Conservation (phyloP, 2,888 invertebrate species). For the Agonopterix alstromeriana region DNA sequence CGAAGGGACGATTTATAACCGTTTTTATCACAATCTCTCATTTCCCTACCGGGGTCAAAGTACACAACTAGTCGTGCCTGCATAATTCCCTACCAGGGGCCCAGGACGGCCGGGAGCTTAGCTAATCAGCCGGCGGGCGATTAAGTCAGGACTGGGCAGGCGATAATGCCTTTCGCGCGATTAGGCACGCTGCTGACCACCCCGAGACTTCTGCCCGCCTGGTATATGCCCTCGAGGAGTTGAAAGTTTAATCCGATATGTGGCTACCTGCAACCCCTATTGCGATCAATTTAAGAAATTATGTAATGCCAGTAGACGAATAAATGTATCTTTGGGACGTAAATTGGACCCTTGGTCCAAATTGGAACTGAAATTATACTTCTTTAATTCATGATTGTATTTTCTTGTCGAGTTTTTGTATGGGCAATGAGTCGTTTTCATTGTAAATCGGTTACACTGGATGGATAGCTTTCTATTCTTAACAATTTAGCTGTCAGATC, state of each 20-base stretch:
- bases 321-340: no score
- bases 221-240: slow-evolving; percentile 31
- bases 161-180: slow-evolving; percentile 72
- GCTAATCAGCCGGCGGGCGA: slow-evolving; percentile 69
- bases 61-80: slow-evolving; percentile 43
- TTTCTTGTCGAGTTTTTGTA: no score
- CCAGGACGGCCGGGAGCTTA: slow-evolving; percentile 49
- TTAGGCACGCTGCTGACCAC: slow-evolving; percentile 68
- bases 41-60: slow-evolving; percentile 30
- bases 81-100: slow-evolving; percentile 59
- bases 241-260: slow-evolving; percentile 12
- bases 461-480: no score
- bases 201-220: slow-evolving; percentile 47
- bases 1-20: background rate
- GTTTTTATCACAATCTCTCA: slow-evolving; percentile 28
- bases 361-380: no score
- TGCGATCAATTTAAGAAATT: slow-evolving; percentile 1
- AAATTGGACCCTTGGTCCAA: no score
- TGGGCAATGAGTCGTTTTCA: no score
- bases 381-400: no score
- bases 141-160: slow-evolving; percentile 55
- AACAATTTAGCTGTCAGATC: no score
- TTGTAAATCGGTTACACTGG: no score
- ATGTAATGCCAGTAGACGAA: background rate
- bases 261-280: slow-evolving; percentile 7